Conservation (phyloP, 2,888 invertebrate species). For the Amphipyra tragopoginis region DNA sequence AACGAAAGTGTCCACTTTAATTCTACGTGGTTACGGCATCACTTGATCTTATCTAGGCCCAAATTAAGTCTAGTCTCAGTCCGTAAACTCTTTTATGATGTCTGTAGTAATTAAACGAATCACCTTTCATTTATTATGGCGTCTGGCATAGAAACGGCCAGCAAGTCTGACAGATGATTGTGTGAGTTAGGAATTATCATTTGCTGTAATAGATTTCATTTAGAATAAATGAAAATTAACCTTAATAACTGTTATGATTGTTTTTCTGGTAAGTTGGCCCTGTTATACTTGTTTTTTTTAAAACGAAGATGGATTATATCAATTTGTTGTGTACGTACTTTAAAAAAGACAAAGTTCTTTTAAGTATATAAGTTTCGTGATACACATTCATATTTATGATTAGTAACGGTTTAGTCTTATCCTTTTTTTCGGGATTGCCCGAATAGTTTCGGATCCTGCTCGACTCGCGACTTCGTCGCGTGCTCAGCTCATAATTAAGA, state of each 20-base stretch:
- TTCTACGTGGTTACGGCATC: neutral
- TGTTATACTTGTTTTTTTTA: too few relatives aligned
- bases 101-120: constrained; percentile 4
- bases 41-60: constrained; percentile 1
- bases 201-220: constrained; percentile 1
- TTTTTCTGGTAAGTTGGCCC: neutral
- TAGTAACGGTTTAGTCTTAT: too few relatives aligned
- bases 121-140: constrained; percentile 16
- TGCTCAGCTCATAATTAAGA: too few relatives aligned
- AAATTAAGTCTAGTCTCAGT: constrained; percentile 3
- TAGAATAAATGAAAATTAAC: neutral
- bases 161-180: neutral
- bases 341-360: too few relatives aligned
- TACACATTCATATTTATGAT: too few relatives aligned
- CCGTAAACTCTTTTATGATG: constrained; percentile 5
- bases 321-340: too few relatives aligned
- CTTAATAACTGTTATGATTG: neutral
- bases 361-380: too few relatives aligned
- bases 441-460: too few relatives aligned
- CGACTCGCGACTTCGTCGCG: too few relatives aligned
- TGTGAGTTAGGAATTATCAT: neutral
- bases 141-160: neutral
- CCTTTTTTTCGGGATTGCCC: too few relatives aligned
- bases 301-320: too few relatives aligned
- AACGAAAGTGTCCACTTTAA: neutral